phyloP scores from a whole-genome alignment of 2,888 invertebrate genomes.

The Erebia palarica region DNA sequence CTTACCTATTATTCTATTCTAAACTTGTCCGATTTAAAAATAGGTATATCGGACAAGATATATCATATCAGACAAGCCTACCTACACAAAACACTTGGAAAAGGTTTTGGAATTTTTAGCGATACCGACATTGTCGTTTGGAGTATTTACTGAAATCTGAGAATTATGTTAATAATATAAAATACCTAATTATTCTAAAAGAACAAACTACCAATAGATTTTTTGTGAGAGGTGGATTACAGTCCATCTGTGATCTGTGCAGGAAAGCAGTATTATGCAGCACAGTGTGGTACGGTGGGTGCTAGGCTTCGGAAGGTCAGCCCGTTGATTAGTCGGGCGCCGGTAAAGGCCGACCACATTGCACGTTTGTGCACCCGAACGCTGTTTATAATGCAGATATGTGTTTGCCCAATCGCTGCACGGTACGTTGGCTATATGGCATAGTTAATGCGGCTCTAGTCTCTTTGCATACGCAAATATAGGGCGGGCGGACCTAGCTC shows the following conservation, averaged over 20 bases:
- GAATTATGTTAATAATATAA: background rate
- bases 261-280: slow-evolving; percentile 37
- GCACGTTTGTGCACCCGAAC: slow-evolving; percentile 79
- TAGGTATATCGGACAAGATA: too few relatives aligned
- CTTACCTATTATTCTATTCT: background rate
- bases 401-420: slow-evolving; percentile 82
- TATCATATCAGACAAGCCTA: too few relatives aligned
- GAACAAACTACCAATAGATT: background rate
- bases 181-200: background rate
- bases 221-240: background rate
- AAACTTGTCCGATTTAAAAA: background rate
- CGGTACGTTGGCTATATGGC: slow-evolving; percentile 82
- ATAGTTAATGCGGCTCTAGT: slow-evolving; percentile 80
- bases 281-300: slow-evolving; percentile 62
- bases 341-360: slow-evolving; percentile 80
- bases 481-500: slow-evolving; percentile 77
- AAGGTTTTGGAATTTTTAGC: background rate
- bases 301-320: slow-evolving; percentile 78
- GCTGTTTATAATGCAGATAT: slow-evolving; percentile 84
- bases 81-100: background rate
- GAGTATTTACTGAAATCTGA: background rate
- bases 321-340: slow-evolving; percentile 79
- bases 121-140: background rate
- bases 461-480: slow-evolving; percentile 84
- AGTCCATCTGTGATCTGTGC: slow-evolving; percentile 25